A percentile compares a stretch with the other conserved stretches of the same genome.
These are phyloP conservation scores for Mythimna lalbum DNA, from an alignment of 2,888 invertebrate species.

Conservation along the genomic window DNA sequence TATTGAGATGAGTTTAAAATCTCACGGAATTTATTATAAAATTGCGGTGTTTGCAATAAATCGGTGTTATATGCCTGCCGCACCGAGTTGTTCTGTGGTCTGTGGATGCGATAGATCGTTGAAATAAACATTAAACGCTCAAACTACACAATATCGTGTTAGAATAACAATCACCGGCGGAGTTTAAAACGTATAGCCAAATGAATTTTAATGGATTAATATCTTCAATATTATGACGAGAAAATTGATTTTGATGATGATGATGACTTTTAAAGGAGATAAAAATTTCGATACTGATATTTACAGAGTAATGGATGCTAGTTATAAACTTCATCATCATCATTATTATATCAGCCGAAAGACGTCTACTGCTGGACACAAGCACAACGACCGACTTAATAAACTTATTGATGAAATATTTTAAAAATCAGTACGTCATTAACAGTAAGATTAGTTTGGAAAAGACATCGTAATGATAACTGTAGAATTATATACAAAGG, in stretches of 20 bases:
- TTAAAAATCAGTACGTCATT: background rate
- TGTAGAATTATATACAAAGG: background rate
- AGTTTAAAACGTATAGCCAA: constrained; percentile 19
- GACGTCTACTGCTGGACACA: no score
- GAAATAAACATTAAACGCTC: constrained; percentile 63
- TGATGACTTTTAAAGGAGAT: background rate
- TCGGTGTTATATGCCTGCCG: background rate
- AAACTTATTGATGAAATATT: background rate
- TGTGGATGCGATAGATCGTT: constrained; percentile 62
- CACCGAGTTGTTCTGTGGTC: background rate
- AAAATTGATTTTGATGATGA: constrained; percentile 1
- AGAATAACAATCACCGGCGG: constrained; percentile 51
- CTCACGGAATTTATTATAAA: background rate
- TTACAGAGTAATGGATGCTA: background rate
- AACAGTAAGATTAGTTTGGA: background rate
- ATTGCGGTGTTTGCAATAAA: background rate
- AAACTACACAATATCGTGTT: constrained; percentile 52
- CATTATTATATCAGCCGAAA: no score
- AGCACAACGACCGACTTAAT: no score
- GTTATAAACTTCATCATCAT: no score
- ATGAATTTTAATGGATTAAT: constrained; percentile 44
- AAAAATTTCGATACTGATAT: background rate
- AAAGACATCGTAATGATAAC: background rate
- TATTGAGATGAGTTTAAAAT: background rate
- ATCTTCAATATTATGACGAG: constrained; percentile 3